phyloP scores from a whole-genome alignment of 2,888 invertebrate species.

The Belgica antarctica region DNA sequence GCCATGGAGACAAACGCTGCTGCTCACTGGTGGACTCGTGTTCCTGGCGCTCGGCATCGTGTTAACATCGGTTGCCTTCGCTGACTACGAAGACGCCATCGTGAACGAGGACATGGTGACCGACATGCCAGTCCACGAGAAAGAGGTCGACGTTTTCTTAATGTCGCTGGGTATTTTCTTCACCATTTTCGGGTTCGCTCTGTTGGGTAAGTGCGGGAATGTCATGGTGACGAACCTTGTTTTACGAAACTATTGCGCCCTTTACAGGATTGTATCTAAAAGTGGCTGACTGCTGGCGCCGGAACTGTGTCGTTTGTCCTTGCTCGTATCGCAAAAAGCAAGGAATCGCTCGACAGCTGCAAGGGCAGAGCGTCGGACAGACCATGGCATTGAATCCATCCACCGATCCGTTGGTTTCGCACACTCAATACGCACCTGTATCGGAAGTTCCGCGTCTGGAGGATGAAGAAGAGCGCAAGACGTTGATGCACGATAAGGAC shows the following conservation, averaged over 20 bases:
- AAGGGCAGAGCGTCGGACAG: slow-evolving; percentile 56
- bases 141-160: slow-evolving; percentile 56
- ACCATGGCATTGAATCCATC: slow-evolving; percentile 70
- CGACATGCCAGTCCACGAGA: slow-evolving; percentile 46
- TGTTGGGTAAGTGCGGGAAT: slow-evolving; percentile 58
- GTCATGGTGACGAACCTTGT: slow-evolving; percentile 18
- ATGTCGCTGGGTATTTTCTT: slow-evolving; percentile 65
- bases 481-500: slow-evolving; percentile 73
- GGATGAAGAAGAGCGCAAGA: slow-evolving; percentile 66
- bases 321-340: slow-evolving; percentile 50
- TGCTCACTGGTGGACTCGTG: slow-evolving; percentile 50
- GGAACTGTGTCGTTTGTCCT: slow-evolving; percentile 51
- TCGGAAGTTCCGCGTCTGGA: slow-evolving; percentile 68
- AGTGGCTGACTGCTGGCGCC: slow-evolving; percentile 50
- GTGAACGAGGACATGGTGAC: slow-evolving; percentile 52
- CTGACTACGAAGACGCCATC: slow-evolving; percentile 59
- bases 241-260: neutral
- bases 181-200: slow-evolving; percentile 61
- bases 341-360: slow-evolving; percentile 50
- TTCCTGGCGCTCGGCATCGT: slow-evolving; percentile 58
- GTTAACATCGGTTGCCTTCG: slow-evolving; percentile 63
- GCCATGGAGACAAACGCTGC: slow-evolving; percentile 49
- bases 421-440: slow-evolving; percentile 72
- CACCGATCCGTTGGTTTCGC: slow-evolving; percentile 69
- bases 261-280: slow-evolving; percentile 51